Evolutionary conservation across 2,888 invertebrate genomes (phyloP), one percentile per base, ranked within the genome.

Genomic region (Petrophora chlorosata): DNA sequence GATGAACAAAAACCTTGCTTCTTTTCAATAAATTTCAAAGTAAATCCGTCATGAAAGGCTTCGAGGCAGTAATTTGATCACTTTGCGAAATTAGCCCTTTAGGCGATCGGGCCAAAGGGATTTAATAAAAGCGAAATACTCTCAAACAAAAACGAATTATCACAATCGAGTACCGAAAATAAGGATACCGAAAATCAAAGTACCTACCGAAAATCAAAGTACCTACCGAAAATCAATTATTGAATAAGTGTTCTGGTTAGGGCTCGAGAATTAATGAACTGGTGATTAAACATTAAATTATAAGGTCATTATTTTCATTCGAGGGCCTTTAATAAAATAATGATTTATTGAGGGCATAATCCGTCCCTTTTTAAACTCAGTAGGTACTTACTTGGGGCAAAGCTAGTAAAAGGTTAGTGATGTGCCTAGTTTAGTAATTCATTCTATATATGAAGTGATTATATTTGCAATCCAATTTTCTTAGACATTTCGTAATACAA

Each of bases 41-140:
- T 58, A 65, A 65, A 65, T 63, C 65, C 58, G 26, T 44, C 48
- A 63, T 65, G 65, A 63, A 73, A 68, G 60, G 69, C 66, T 73
- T 61, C 41, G 28, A 55, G 61, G 57, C 60, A 61, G 76, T 70
- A 76, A 77, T 76, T 73, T 71, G 69, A 76, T 70, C 71, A 71
- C 66, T 69, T 65, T 62, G 62, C 66, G 61, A 70, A 76, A 76
- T 79, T 75, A 73, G 66, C 70, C 70, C 73, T 70, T 52, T 49
- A 63, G 69, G 73, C 68, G 70, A 66, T 70, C 64, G 53, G 61
- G 49, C 29, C 55, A 65, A 71, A 67, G 14, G 41, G 32, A 35
- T 44, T 49, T 40, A 39, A 49, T 50, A 52, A 54, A 52, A 46
- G 40, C 28, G 15, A 39, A 13, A 40, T 10, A 10, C 29, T 16